Conservation (phyloP, 2,888 invertebrate genomes). For the Ichneumoninae sp. region DNA sequence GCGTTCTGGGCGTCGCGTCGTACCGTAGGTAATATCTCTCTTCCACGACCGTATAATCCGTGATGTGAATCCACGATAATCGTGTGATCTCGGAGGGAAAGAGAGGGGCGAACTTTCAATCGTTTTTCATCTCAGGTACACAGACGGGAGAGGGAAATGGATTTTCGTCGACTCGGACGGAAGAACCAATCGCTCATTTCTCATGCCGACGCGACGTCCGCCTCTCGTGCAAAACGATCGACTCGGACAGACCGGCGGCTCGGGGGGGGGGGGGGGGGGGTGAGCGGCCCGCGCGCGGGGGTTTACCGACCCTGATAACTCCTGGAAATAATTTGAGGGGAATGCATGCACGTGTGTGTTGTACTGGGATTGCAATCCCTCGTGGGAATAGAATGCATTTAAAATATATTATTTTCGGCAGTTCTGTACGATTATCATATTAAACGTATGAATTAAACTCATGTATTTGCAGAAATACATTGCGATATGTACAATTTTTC, state of each 20-base stretch:
- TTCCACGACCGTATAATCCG: constrained; percentile 10
- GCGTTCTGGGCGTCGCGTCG: constrained; percentile 12
- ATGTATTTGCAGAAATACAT: neutral
- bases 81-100: neutral
- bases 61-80: constrained; percentile 12
- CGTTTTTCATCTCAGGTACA: constrained; percentile 37
- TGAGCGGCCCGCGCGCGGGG: too few relatives aligned
- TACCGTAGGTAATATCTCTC: constrained; percentile 41
- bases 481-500: too few relatives aligned
- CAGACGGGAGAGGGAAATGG: constrained; percentile 27
- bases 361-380: too few relatives aligned
- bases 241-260: neutral
- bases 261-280: constrained; percentile 11
- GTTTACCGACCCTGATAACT: neutral
- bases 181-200: constrained; percentile 67
- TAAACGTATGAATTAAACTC: neutral
- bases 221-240: constrained; percentile 33
- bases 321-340: neutral
- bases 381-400: too few relatives aligned
- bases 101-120: constrained; percentile 36
- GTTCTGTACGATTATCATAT: neutral
- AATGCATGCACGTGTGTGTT: neutral
- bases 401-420: too few relatives aligned
- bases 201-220: constrained; percentile 30
- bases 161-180: constrained; percentile 52